Evolutionary conservation across 1,140 invertebrate species (phyloP).

Genomic region (Trachymyrmex septentrionalis): DNA sequence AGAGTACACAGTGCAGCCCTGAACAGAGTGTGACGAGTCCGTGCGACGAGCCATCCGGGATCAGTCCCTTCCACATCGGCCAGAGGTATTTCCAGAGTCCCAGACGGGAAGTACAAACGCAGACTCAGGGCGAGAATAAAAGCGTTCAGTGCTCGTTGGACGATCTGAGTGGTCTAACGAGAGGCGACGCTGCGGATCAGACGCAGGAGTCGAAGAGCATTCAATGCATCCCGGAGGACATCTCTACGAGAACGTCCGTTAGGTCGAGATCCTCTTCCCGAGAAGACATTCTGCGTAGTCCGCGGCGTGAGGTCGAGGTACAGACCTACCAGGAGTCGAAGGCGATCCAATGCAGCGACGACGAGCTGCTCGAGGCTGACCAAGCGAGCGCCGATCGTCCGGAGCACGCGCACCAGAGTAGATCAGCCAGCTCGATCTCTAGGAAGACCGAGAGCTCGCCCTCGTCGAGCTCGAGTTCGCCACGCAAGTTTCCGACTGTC

Average conservation of each 20-base stretch:
- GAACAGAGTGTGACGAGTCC: conserved; percentile 63
- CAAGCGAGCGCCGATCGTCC: conserved; percentile 5
- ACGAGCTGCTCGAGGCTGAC: conserved; percentile 65
- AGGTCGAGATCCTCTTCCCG: background rate
- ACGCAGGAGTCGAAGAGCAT: conserved; percentile 80
- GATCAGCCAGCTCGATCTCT: conserved; percentile 19
- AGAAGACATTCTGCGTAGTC: conserved; percentile 52
- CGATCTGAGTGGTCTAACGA: conserved; percentile 67
- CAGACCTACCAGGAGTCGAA: conserved; percentile 83
- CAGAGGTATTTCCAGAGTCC: conserved; percentile 74
- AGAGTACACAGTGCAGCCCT: conserved; percentile 76
- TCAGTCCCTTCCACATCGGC: conserved; percentile 20
- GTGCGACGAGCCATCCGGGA: background rate
- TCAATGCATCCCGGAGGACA: conserved; percentile 76
- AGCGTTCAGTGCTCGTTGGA: conserved; percentile 81
- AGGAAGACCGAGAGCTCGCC: conserved; percentile 64
- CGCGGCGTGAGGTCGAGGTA: conserved; percentile 78
- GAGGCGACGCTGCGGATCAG: conserved; percentile 74
- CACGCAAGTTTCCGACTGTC: conserved; percentile 60
- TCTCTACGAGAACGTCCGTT: conserved; percentile 12
- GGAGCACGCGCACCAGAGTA: background rate
- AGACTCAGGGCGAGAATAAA: conserved; percentile 83
- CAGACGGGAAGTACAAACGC: conserved; percentile 79
- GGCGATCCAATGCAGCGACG: conserved; percentile 78
- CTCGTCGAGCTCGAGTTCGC: conserved; percentile 61